These are phyloP conservation scores for Astropecten irregularis DNA, from an alignment of 53 echinoderm and acorn worm species.

Conservation along the genomic window DNA sequence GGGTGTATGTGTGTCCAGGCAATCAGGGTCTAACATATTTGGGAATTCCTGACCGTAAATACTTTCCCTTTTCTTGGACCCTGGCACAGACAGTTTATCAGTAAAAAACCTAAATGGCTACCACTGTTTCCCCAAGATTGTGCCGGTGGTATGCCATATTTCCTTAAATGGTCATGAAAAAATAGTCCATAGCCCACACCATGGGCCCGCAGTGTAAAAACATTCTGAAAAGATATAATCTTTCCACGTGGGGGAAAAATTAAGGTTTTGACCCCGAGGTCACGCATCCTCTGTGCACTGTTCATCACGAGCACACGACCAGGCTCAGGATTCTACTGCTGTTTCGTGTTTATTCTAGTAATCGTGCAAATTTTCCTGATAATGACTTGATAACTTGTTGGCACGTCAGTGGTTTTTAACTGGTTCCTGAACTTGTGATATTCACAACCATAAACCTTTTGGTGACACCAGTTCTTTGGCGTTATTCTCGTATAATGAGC, in stretches of 20 bases:
- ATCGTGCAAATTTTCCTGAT: too few species aligned
- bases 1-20: too few species aligned
- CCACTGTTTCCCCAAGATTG: not conserved
- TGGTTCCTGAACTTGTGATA: too few species aligned
- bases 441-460: too few species aligned
- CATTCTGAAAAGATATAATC: constrained; percentile 40
- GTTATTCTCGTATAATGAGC: too few species aligned
- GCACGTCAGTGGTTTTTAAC: too few species aligned
- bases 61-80: constrained; percentile 3
- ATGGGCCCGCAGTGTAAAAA: constrained; percentile 15
- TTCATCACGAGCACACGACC: constrained; percentile 45
- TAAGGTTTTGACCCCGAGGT: constrained; percentile 46
- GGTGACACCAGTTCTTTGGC: too few species aligned
- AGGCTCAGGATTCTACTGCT: not conserved
- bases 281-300: constrained; percentile 46
- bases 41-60: not conserved
- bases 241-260: constrained; percentile 60
- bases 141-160: constrained; percentile 22
- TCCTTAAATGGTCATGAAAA: constrained; percentile 55
- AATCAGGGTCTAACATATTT: too few species aligned
- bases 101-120: constrained; percentile 1
- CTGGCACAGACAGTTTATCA: not conserved
- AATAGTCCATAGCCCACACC: constrained; percentile 24
- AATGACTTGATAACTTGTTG: too few species aligned
- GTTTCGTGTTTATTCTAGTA: constrained; percentile 9